phyloP scores from a whole-genome alignment of 1,140 invertebrate species.

The Saccostrea echinata region DNA sequence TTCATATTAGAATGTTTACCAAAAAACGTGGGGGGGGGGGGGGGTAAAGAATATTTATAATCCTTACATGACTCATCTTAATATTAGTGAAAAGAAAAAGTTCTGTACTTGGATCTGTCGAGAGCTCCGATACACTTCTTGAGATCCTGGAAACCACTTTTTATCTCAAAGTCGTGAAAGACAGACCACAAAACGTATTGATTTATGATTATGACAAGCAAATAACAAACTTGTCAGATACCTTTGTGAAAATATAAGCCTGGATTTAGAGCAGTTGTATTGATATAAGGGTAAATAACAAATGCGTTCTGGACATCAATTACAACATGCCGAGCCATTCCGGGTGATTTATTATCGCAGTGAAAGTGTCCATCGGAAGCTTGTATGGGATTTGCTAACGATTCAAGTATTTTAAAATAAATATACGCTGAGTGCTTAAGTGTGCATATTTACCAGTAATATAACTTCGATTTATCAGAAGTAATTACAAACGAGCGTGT shows the following conservation, averaged over 20 bases:
- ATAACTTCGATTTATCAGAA: slow-evolving; percentile 14
- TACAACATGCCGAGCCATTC: background rate
- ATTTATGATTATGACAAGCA: slow-evolving; percentile 35
- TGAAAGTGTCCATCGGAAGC: slow-evolving; percentile 26
- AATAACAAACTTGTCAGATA: slow-evolving; percentile 35
- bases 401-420: slow-evolving; percentile 37
- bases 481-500: slow-evolving; percentile 12
- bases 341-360: background rate
- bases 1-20: too few species aligned
- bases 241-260: slow-evolving; percentile 34
- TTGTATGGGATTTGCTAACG: slow-evolving; percentile 4
- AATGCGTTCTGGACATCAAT: background rate
- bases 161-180: slow-evolving; percentile 12
- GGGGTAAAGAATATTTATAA: background rate
- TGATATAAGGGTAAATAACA: slow-evolving; percentile 23
- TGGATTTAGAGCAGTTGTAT: slow-evolving; percentile 18
- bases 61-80: background rate
- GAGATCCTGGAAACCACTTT: background rate
- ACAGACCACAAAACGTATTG: slow-evolving; percentile 26
- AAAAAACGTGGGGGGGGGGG: too few species aligned
- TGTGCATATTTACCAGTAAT: slow-evolving; percentile 22
- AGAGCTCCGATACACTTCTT: background rate
- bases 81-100: background rate
- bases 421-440: slow-evolving; percentile 10
- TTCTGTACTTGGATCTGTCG: background rate